Base-by-base conservation (phyloP, 1,140 invertebrate species). In the Reticulitermes speratus region DNA sequence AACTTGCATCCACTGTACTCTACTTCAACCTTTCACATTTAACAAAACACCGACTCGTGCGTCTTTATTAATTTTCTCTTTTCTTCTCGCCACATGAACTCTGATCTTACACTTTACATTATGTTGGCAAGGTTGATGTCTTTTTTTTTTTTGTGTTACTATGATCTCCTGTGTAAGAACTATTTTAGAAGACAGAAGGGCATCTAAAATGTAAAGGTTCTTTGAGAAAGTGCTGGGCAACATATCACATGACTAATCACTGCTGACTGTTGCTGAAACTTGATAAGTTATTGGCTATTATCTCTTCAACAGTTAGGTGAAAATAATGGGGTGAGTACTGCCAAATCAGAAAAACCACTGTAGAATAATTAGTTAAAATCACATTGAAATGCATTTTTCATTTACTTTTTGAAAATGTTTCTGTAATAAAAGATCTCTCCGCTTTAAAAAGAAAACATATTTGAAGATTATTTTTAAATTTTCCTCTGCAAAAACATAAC, bases 171-270 rank as follows among this genome's bases (percentile, higher is more conserved):
- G 14, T 21, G 19, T 55, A 55, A 19, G 14, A 55, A 55, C 14
- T 55, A 5, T 16, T 55, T 55, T 25, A 75, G 65, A 30, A 75
- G n/a, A 75, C 8, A 75, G 65, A 75, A 30, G 65, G 65, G 65
- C 65, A 75, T 75, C 65, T 75, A 30, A 75, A 75, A 75, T 75
- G n/a, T 30, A 75, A 75, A 75, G 65, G 65, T n/a, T n/a, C 65
- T 30, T 30, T 14, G 25, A 75, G 65, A 75, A n/a, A 75, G 16
- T 14, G 12, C 1, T 30, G n/a, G 65, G n/a, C 65, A 75, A 75
- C 25, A 75, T 75, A 75, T 75, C 65, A 75, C 65, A 75, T 30
- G n/a, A n/a, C 65, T 75, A 75, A 75, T 75, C 65, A 55, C 52
- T 55, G 52, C 14, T 38, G 38, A 19, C 14, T 55, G 19, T 16